Evolutionary conservation across 2,888 invertebrate species (phyloP).

Genomic region (Ormyrus pomaceus): DNA sequence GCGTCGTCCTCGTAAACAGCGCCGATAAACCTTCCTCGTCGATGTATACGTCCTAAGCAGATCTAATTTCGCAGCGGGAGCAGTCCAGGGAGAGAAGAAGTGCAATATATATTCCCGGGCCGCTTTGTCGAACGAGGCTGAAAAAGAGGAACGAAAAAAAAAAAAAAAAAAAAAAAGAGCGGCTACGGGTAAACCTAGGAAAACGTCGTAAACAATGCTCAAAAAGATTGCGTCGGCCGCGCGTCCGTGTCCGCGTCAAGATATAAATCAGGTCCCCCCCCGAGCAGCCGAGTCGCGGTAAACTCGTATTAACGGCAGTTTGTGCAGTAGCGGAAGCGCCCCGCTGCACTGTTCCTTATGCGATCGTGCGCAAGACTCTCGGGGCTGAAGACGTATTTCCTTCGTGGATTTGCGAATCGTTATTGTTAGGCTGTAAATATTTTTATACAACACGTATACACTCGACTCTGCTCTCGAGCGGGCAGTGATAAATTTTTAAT

Average conservation of each 20-base stretch:
- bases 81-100: too few species aligned
- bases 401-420: background rate
- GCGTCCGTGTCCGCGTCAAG: background rate
- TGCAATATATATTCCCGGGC: background rate
- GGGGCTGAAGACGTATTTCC: slow-evolving; percentile 2
- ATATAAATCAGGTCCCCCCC: slow-evolving; percentile 60
- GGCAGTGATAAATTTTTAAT: too few species aligned
- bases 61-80: slow-evolving; percentile 10
- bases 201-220: slow-evolving; percentile 22
- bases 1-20: background rate
- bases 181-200: background rate
- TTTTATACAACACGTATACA: too few species aligned
- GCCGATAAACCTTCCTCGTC: slow-evolving; percentile 8
- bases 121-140: background rate
- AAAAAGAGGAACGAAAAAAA: background rate
- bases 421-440: too few species aligned
- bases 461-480: too few species aligned
- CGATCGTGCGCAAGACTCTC: background rate
- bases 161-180: background rate
- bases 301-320: slow-evolving; percentile 71
- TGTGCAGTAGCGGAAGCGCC: slow-evolving; percentile 56
- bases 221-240: background rate
- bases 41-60: background rate
- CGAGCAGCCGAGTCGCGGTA: slow-evolving; percentile 31
- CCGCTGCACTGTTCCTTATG: background rate